Base-by-base conservation (phyloP, 1,140 invertebrate genomes). In the Acromyrmex heyeri region DNA sequence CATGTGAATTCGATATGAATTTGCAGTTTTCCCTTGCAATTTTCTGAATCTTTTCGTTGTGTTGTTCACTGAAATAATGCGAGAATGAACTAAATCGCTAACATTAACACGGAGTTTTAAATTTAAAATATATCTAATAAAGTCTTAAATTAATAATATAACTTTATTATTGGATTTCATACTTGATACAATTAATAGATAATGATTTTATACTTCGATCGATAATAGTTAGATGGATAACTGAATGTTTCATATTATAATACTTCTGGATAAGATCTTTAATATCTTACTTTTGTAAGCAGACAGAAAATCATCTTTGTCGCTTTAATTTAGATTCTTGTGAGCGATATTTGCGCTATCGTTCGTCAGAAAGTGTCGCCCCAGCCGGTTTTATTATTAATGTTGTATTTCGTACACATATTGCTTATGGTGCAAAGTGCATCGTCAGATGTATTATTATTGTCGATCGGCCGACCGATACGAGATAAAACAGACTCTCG, bases 381-480 rank as follows among this genome's bases (percentile, higher is more conserved):
- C 18, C 34, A 12, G 30, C 21, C 59, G 61, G 34, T 55, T 69
- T 65, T 53, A 18, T 85, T 78, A 78, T 85, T 78, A 78, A 78
- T 44, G 38, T 78, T 55, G 44, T 64, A 27, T 65, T 85, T 27
- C 62, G 24, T 61, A 48, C 27, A 67, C 78, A 55, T 38, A 48
- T 48, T 50, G 18, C 50, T 27, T 44, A 65, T 21, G 12, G 21
- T 38, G 38, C 73, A 78, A 85, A 85, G 61, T 85, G 82, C 82
- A 85, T 27, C 59, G 82, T 85, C 82, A 85, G 44, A 85, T 62
- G 27, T 57, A n/a, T 85, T 78, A 85, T 85, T 85, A 85, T 85
- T 85, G 55, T 21, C 24, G 61, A 85, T 85, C 72, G 73, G 18
- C 24, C 59, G 48, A 10, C 18, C 73, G 82, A 85, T 85, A 85